Evolutionary conservation across 2,888 invertebrate genomes (phyloP), one percentile per base, ranked within the genome.

Genomic region (Platerodrilus igneus): DNA sequence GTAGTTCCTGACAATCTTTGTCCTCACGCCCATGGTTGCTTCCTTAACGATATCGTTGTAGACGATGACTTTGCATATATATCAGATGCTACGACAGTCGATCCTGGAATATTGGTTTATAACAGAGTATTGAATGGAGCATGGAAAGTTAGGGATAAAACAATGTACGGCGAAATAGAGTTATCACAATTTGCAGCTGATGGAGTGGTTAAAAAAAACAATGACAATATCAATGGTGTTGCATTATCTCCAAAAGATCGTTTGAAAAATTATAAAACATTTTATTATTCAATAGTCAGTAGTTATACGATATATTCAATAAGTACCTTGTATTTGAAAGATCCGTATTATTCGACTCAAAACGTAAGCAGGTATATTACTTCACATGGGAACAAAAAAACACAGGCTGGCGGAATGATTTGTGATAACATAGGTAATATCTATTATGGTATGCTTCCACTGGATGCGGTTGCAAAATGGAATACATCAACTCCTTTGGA

Each of bases 381-480:
- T 4, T 74, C 78, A 41, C 62, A 79, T 26, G 82, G 81, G 1
- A 59, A 63, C 1, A 83, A 81, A 58, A 64, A 71, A 1, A 81
- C 81, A 1, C 80, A 81, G 58, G 77, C 79, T 0, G 81, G 80
- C 52, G 83, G 83, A 1, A 79, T 83, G 78, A 75, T 77, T 47
- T 79, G 83, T 77, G 81, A 82, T 50, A 73, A 78, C 3, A 67
- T 67, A 4, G 81, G 82, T 3, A 62, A 75, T 8, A 70, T 84
- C 16, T 83, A 79, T 64, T 82, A 73, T 60, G 82, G 83, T 20
- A 68, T 81, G 18, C 64, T 83, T 34, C 77, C 77, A 44, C 77
- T 79, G 57, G 78, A 81, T 46, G 78, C 80, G n/a, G 75, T 84
- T 35, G 76, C 77, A 15, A 77, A 74, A 66, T 83, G 82, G 80